Percentiles rank a stretch among this genome's conserved stretches.
These are phyloP conservation scores for Motacilla tschutschensis DNA, from an alignment of 2,113 vertebrate genomes.

Conservation along the genomic window DNA sequence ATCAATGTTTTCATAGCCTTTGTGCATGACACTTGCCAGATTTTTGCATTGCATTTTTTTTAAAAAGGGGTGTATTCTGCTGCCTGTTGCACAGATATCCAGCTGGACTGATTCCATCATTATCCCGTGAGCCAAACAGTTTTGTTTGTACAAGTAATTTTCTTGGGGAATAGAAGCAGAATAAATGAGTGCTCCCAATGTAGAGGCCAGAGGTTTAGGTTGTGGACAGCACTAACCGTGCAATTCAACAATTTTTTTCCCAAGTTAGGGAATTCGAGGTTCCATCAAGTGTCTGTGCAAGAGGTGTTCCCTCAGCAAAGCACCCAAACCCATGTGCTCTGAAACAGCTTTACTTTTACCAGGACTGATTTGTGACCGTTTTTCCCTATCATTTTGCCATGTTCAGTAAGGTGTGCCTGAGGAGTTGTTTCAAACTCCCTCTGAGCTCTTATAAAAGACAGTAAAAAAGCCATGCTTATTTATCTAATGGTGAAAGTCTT, in stretches of 20 bases:
- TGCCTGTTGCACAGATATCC: not conserved
- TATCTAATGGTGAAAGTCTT: not conserved
- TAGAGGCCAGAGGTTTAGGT: not conserved
- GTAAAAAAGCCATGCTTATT: not conserved
- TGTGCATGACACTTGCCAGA: not conserved
- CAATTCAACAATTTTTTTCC: not conserved
- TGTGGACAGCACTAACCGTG: not conserved
- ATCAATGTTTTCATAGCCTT: not conserved
- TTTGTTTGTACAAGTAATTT: not conserved
- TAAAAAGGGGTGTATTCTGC: not conserved
- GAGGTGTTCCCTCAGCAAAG: not conserved
- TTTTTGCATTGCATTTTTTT: not conserved
- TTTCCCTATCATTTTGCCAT: not conserved
- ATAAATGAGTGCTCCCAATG: not conserved
- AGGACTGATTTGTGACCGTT: not conserved
- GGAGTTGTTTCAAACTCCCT: not conserved
- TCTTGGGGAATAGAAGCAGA: not conserved
- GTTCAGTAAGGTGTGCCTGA: not conserved
- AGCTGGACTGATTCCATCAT: not conserved
- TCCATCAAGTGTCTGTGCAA: not conserved
- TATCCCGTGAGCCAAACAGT: not conserved
- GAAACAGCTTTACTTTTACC: not conserved
- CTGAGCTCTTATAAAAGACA: not conserved
- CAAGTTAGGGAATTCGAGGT: not conserved
- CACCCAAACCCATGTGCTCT: not conserved